Percentiles rank a stretch among this genome's conserved stretches.
These are phyloP conservation scores for Glaucopsyche alexis DNA, from an alignment of 2,888 invertebrate genomes.

Conservation along the genomic window DNA sequence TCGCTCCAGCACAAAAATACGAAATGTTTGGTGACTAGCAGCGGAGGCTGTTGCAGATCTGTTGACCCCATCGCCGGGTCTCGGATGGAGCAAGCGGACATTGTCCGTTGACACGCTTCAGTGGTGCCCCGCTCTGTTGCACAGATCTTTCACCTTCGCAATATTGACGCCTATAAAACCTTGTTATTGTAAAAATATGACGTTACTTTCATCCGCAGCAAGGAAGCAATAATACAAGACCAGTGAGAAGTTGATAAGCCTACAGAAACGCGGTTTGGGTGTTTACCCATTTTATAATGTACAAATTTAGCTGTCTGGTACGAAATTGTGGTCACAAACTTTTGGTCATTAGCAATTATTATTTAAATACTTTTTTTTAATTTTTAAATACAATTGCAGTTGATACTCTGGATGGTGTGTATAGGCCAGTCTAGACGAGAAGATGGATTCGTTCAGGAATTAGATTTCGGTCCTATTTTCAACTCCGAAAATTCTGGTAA, in stretches of 20 bases:
- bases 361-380: constrained; percentile 28
- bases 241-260: constrained; percentile 37
- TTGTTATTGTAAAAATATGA: constrained; percentile 73
- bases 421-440: constrained; percentile 58
- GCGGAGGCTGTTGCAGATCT: constrained; percentile 40
- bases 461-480: constrained; percentile 80
- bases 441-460: constrained; percentile 73
- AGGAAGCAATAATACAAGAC: constrained; percentile 47
- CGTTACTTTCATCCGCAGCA: constrained; percentile 73
- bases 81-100: constrained; percentile 75
- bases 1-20: neutral
- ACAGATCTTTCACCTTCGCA: constrained; percentile 78
- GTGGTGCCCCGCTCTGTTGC: constrained; percentile 72
- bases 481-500: constrained; percentile 64
- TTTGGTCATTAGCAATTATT: constrained; percentile 27
- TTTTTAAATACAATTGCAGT: constrained; percentile 55
- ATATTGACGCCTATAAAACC: constrained; percentile 78
- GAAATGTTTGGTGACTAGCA: neutral
- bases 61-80: constrained; percentile 53
- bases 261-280: constrained; percentile 57
- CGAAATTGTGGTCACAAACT: constrained; percentile 41
- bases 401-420: constrained; percentile 67
- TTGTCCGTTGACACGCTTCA: constrained; percentile 75
- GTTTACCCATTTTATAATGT: constrained; percentile 67
- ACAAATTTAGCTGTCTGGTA: constrained; percentile 67